phyloP scores from a whole-genome alignment of 2,797 vertebrate species.

The Otus scops region DNA sequence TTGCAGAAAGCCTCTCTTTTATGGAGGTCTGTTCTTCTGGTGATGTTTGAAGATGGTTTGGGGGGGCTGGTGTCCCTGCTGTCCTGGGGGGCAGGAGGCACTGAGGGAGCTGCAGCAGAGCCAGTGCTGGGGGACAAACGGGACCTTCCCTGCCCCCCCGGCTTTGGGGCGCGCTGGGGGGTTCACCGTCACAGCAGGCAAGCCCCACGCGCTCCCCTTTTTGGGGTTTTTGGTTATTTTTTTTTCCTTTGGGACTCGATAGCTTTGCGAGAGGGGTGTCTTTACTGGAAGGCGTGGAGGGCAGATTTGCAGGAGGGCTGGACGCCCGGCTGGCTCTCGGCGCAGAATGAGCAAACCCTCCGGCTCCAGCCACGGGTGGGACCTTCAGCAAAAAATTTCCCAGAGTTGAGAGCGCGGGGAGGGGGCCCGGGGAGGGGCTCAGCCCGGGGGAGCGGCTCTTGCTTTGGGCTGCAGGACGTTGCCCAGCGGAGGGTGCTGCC shows the following conservation, averaged over 20 bases:
- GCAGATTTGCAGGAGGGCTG: no score
- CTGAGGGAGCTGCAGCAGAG: not conserved
- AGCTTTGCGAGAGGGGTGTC: rapidly evolving
- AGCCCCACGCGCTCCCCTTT: not conserved
- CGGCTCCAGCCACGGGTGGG: not conserved
- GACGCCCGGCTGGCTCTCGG: not conserved
- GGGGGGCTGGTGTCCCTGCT: not conserved
- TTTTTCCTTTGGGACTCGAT: not conserved
- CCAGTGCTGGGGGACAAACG: rapidly evolving
- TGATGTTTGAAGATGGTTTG: rapidly evolving
- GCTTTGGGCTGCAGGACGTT: not conserved
- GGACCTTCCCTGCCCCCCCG: not conserved
- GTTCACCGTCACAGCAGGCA: rapidly evolving
- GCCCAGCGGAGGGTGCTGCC: not conserved
- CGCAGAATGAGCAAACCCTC: rapidly evolving
- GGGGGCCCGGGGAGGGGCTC: no score
- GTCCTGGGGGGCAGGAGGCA: not conserved
- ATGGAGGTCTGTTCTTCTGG: not conserved
- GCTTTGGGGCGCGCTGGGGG: not conserved
- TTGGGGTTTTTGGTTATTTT: not conserved
- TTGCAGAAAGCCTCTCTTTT: not conserved
- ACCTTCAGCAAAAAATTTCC: rapidly evolving
- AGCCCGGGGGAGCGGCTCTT: not conserved
- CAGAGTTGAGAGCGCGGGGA: not conserved
- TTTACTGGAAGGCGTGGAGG: not conserved